phyloP scores from a whole-genome alignment of 1,140 invertebrate genomes.

The Drosophila paulistorum region DNA sequence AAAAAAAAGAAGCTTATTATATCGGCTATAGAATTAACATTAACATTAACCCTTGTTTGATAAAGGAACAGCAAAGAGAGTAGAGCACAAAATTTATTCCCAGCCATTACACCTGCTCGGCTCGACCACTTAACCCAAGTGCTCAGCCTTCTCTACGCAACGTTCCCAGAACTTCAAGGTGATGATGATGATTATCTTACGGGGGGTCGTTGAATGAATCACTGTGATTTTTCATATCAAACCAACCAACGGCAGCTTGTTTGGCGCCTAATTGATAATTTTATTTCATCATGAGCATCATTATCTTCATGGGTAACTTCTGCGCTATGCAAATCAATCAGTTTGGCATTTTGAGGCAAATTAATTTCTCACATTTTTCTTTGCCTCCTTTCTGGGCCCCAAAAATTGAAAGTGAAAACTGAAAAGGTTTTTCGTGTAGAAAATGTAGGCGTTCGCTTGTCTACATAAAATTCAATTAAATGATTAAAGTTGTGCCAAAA shows the following conservation, averaged over 20 bases:
- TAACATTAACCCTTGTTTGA: slow-evolving; percentile 42
- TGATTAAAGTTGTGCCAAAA: slow-evolving; percentile 50
- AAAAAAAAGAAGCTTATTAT: slow-evolving; percentile 34
- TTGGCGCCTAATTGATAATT: slow-evolving; percentile 66
- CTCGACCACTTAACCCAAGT: slow-evolving; percentile 7
- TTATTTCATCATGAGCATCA: slow-evolving; percentile 30
- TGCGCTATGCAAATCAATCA: slow-evolving; percentile 59
- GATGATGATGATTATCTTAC: slow-evolving; percentile 41
- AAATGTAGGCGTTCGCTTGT: slow-evolving; percentile 22
- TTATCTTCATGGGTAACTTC: slow-evolving; percentile 21
- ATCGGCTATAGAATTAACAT: slow-evolving; percentile 10
- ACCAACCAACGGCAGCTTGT: slow-evolving; percentile 23
- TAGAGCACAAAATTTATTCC: slow-evolving; percentile 37
- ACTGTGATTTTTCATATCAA: slow-evolving; percentile 68
- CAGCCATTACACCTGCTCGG: slow-evolving; percentile 54
- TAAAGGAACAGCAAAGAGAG: too few relatives aligned
- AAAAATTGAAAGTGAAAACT: slow-evolving; percentile 49
- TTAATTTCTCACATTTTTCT: slow-evolving; percentile 74
- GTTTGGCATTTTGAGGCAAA: slow-evolving; percentile 67
- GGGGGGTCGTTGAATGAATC: slow-evolving; percentile 48
- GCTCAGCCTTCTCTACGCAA: not conserved
- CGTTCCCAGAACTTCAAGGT: not conserved
- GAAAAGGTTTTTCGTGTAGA: slow-evolving; percentile 38
- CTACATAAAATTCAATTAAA: slow-evolving; percentile 65
- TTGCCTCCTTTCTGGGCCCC: not conserved